Conservation (phyloP, 2,113 vertebrate genomes). For the Poicephalus gulielmi region DNA sequence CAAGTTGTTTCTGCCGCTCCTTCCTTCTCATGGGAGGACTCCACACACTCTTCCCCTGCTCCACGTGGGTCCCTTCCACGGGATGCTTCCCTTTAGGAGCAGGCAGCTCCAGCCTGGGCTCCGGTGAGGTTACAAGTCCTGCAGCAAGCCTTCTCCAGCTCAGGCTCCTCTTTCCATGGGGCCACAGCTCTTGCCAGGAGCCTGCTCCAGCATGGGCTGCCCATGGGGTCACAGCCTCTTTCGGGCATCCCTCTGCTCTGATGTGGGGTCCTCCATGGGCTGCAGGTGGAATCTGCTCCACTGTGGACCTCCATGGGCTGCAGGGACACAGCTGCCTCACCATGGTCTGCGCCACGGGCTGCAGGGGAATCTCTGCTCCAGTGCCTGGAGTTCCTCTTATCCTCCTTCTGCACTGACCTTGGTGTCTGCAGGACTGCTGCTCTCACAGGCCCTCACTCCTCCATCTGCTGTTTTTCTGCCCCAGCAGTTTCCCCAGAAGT, state of each 20-base stretch:
- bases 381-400: rapidly evolving
- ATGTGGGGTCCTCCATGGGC: rapidly evolving
- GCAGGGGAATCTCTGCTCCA: rapidly evolving
- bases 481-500: neutral
- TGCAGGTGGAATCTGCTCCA: neutral
- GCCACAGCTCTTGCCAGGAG: no score
- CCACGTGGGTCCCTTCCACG: rapidly evolving
- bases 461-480: neutral
- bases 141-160: no score
- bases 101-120: rapidly evolving
- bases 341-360: rapidly evolving
- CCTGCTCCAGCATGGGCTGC: no score
- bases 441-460: neutral
- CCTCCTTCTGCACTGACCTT: neutral
- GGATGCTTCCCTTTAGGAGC: neutral
- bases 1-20: rapidly evolving
- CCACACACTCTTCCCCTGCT: neutral
- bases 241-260: rapidly evolving
- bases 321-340: no score
- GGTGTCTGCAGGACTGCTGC: neutral
- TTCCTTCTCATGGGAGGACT: neutral
- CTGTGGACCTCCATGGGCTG: rapidly evolving
- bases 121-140: no score
- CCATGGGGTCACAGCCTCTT: rapidly evolving
- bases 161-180: no score